phyloP scores from a whole-genome alignment of 2,113 vertebrate genomes.

The Vulpes lagopus region DNA sequence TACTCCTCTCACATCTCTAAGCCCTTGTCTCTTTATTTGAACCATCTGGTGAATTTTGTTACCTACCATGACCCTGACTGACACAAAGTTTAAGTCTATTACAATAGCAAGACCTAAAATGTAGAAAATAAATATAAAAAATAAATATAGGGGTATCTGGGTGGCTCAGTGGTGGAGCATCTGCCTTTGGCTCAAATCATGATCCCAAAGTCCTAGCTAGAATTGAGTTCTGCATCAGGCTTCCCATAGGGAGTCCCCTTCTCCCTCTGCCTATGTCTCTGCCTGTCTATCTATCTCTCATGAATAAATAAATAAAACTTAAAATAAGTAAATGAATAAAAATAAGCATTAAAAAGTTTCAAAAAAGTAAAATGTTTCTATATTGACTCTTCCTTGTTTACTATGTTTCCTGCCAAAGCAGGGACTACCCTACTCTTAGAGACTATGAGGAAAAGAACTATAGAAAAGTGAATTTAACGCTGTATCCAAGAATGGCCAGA shows the following conservation, averaged over 20 bases:
- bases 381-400: not conserved
- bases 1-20: not conserved
- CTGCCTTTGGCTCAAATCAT: no score
- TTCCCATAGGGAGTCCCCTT: no score
- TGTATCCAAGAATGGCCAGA: not conserved
- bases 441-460: not conserved
- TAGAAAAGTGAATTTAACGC: not conserved
- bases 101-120: conserved; percentile 43
- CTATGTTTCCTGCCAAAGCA: not conserved
- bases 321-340: not conserved
- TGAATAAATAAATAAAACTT: no score
- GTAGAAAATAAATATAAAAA: conserved; percentile 10
- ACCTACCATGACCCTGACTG: not conserved
- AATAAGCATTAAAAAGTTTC: not conserved
- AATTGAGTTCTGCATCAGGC: no score
- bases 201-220: no score
- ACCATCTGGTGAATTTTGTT: not conserved
- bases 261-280: no score
- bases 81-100: not conserved
- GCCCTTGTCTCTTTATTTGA: not conserved
- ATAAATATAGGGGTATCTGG: not conserved
- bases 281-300: no score
- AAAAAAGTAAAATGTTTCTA: conserved; percentile 13
- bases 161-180: no score
- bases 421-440: not conserved